A percentile compares a stretch with the other conserved stretches of the same genome.
These are phyloP conservation scores for Dynastes tityus DNA, from an alignment of 2,888 invertebrate species.

Conservation along the genomic window DNA sequence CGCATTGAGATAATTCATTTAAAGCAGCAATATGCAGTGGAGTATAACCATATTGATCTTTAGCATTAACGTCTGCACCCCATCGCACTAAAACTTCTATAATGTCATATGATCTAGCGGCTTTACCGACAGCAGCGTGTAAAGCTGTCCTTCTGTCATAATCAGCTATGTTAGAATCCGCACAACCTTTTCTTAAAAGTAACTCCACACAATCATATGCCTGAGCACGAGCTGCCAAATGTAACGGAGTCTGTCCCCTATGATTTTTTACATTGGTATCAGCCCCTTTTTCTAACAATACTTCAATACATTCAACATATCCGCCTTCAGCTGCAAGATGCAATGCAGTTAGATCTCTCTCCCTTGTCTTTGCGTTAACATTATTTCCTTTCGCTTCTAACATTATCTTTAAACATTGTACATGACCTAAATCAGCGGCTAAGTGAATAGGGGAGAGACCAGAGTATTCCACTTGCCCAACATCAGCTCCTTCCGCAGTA, in stretches of 20 bases:
- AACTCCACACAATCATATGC: constrained; percentile 87
- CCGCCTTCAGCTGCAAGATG: constrained; percentile 93
- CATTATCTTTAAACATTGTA: constrained; percentile 83
- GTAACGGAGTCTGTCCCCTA: constrained; percentile 88
- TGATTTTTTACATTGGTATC: constrained; percentile 83
- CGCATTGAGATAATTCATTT: constrained; percentile 88
- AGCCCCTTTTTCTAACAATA: constrained; percentile 82
- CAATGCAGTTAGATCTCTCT: constrained; percentile 84
- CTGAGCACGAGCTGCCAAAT: constrained; percentile 86
- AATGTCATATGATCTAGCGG: constrained; percentile 85
- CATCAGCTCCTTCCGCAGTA: constrained; percentile 82
- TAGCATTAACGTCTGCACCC: constrained; percentile 87
- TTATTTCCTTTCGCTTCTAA: constrained; percentile 82
- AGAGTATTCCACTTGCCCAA: constrained; percentile 83
- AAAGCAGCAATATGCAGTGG: constrained; percentile 89
- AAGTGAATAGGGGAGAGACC: constrained; percentile 88
- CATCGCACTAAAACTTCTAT: constrained; percentile 85
- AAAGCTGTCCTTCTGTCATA: constrained; percentile 86
- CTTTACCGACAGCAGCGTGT: constrained; percentile 89
- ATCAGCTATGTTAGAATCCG: constrained; percentile 86
- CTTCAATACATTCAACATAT: constrained; percentile 85
- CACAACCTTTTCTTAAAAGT: constrained; percentile 81
- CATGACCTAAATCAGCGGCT: constrained; percentile 85
- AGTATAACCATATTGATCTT: constrained; percentile 89
- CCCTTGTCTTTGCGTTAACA: constrained; percentile 80